phyloP scores from a whole-genome alignment of 2,797 vertebrate genomes.

The Gambusia yucatana region DNA sequence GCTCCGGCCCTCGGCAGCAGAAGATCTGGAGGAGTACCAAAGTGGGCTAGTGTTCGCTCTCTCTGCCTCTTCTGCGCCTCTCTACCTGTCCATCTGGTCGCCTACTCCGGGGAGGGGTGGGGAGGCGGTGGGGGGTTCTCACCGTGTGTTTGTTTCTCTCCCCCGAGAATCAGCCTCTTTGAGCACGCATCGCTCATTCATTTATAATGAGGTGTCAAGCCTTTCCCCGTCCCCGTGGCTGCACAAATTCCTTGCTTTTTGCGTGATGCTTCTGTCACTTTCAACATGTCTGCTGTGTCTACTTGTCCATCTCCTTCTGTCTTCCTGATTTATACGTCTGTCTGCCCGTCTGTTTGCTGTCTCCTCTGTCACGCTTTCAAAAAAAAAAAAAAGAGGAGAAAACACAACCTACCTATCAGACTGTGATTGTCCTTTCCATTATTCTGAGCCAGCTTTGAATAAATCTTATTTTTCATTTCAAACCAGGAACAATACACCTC shows the following conservation, averaged over 20 bases:
- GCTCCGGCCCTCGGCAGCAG: conserved; percentile 26
- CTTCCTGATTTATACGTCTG: conserved; percentile 37
- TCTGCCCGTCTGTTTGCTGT: conserved; percentile 42
- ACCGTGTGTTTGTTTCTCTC: conserved; percentile 36
- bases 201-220: conserved; percentile 74
- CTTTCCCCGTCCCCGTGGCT: conserved; percentile 28
- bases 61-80: conserved; percentile 26
- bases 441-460: background rate
- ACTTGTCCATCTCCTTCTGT: conserved; percentile 41
- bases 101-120: conserved; percentile 29
- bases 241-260: conserved; percentile 50
- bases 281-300: conserved; percentile 41
- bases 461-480: background rate
- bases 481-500: background rate
- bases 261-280: conserved; percentile 42
- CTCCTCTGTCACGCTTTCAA: conserved; percentile 39
- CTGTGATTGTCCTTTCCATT: conserved; percentile 33
- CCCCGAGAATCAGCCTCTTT: conserved; percentile 43
- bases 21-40: conserved; percentile 72
- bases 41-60: conserved; percentile 48
- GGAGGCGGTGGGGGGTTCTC: conserved; percentile 37
- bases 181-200: conserved; percentile 66
- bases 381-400: conserved; percentile 14
- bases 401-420: conserved; percentile 49
- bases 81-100: conserved; percentile 68